Evolutionary conservation across 1,140 invertebrate genomes (phyloP).

Genomic region (Argopecten irradians): DNA sequence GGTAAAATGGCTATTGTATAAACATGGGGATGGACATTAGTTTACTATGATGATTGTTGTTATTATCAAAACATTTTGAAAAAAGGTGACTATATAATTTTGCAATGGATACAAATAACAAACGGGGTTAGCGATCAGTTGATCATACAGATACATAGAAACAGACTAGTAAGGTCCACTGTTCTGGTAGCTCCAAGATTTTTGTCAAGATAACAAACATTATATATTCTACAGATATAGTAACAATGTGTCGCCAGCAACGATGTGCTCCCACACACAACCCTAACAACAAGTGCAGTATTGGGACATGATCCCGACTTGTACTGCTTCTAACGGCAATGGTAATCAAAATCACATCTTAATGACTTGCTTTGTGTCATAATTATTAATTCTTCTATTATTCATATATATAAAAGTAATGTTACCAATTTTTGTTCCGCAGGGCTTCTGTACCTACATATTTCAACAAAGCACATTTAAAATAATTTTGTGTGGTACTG

Average conservation of each 20-base stretch:
- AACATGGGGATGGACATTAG: slow-evolving; percentile 23
- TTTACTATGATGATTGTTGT: slow-evolving; percentile 24
- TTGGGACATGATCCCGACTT: not conserved
- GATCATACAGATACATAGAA: not conserved
- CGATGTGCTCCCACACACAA: slow-evolving; percentile 20
- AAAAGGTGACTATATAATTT: slow-evolving; percentile 23
- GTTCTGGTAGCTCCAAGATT: slow-evolving; percentile 59
- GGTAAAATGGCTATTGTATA: not conserved
- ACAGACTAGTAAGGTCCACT: slow-evolving; percentile 46
- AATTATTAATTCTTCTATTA: not conserved
- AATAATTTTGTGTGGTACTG: too few species aligned
- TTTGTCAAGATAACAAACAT: slow-evolving; percentile 56
- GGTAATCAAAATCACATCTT: not conserved
- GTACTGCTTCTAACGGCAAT: not conserved
- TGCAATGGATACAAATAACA: slow-evolving; percentile 25
- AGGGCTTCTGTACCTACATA: too few species aligned
- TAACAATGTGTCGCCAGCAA: slow-evolving; percentile 22
- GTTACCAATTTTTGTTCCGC: too few species aligned
- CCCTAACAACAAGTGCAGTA: not conserved
- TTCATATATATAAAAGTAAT: too few species aligned
- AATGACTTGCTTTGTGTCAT: not conserved
- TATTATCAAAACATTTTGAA: not conserved
- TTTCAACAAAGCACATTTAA: too few species aligned
- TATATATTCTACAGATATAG: slow-evolving; percentile 28
- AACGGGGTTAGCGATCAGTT: not conserved